Evolutionary conservation across 2,797 vertebrate species (phyloP), one percentile per base, ranked within the genome.

Genomic region (Parambassis ranga): DNA sequence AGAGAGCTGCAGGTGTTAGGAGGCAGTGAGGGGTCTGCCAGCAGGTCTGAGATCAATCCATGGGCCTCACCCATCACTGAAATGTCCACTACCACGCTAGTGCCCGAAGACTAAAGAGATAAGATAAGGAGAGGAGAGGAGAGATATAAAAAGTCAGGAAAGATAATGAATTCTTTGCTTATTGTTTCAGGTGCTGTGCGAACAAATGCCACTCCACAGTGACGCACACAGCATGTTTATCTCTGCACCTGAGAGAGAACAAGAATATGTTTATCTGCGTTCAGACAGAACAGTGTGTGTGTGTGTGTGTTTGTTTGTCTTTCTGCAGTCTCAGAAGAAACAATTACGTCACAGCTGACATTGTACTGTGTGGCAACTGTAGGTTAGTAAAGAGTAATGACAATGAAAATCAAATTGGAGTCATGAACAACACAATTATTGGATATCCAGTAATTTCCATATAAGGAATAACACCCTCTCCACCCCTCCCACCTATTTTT

Each of bases 51-150:
- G 65, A 99, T 98, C 82, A 99, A 90, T 30, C 97, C 97, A 0
- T 98, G 96, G 4, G 97, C 97, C 77, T 99, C 97, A 3, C 97
- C 97, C 97, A 99, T 99, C 83, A 98, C 95, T 0, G 95, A 93
- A 0, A 99, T 97, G 63, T 99, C 97, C 91, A 99, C 97, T 0
- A 95, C 93, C 67, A 94, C 88, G 20, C 94, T 95, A 82, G 95
- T 97, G 64, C 95, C 94, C 37, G 94, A 95, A 5, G 91, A 94
- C 96, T 97, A 35, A 27, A 38, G n/a, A 20, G 14, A 59, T 18
- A 44, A 53, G 5, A 51, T 0, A 8, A 37, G 22, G 8, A 37
- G 22, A 47, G 1, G 8, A 10, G 32, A 56, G 3, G 28, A 23
- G 14, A 32, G 18, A n/a, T n/a, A n/a, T n/a, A 6, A 41, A 14